phyloP scores from a whole-genome alignment of 2,113 vertebrate genomes.

The Piliocolobus tephrosceles region DNA sequence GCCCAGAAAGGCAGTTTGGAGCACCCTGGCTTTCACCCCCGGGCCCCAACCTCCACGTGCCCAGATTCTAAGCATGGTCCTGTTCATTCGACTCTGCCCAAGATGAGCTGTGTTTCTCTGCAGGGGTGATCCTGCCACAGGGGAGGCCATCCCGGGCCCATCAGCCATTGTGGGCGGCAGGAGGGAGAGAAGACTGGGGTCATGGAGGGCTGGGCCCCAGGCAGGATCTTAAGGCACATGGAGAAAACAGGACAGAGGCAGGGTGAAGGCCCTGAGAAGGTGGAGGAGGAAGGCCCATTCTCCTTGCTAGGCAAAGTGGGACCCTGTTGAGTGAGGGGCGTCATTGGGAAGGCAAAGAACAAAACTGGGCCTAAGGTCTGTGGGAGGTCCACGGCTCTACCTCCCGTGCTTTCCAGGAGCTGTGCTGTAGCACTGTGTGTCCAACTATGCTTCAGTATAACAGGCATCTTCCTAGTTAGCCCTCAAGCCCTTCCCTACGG shows the following conservation, averaged over 20 bases:
- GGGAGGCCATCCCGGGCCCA: accelerated
- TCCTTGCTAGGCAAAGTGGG: neutral
- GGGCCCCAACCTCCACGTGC: neutral
- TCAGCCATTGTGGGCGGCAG: neutral
- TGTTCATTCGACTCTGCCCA: neutral
- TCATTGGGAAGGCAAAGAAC: neutral
- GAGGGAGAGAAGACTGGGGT: neutral
- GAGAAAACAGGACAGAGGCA: neutral
- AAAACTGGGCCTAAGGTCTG: neutral
- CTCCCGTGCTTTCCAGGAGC: neutral
- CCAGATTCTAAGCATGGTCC: neutral
- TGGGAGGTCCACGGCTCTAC: no score
- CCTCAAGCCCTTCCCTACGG: neutral
- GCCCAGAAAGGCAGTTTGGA: neutral
- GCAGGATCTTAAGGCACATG: neutral
- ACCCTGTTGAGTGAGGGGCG: neutral
- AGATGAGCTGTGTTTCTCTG: neutral
- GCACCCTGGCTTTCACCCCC: neutral
- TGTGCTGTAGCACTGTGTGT: neutral
- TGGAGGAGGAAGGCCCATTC: neutral
- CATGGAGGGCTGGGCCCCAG: neutral
- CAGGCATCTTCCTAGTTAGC: neutral
- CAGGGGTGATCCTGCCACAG: neutral
- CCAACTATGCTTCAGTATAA: neutral
- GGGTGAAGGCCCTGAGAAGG: no score